Conservation (phyloP, 2,888 invertebrate species). For the Imbricaverruca yamaguchii region DNA sequence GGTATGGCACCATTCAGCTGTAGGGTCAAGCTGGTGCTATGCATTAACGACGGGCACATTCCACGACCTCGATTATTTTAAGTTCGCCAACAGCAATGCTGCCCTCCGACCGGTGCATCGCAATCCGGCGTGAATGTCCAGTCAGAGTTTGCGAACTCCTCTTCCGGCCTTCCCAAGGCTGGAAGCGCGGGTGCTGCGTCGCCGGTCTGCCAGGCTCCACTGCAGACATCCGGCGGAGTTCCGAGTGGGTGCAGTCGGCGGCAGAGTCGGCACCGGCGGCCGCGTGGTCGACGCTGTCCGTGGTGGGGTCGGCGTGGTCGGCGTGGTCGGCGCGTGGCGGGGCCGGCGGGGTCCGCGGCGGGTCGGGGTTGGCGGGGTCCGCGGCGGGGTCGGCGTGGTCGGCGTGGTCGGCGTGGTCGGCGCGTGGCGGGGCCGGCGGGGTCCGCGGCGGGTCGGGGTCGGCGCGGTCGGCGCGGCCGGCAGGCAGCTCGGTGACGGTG, state of each 20-base stretch:
- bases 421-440: conserved; percentile 30
- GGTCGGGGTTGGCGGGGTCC: conserved; percentile 37
- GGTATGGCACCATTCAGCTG: too few relatives aligned
- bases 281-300: conserved; percentile 36
- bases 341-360: neutral
- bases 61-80: too few relatives aligned
- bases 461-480: conserved; percentile 34
- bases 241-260: conserved; percentile 34
- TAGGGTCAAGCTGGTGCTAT: too few relatives aligned
- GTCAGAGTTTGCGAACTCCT: too few relatives aligned
- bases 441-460: neutral
- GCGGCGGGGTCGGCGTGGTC: conserved; percentile 38
- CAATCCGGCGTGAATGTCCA: too few relatives aligned
- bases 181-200: too few relatives aligned
- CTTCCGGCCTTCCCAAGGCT: too few relatives aligned
- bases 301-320: conserved; percentile 26
- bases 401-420: conserved; percentile 39
- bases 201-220: too few relatives aligned
- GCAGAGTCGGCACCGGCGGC: conserved; percentile 36
- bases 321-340: conserved; percentile 23
- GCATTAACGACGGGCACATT: too few relatives aligned
- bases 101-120: too few relatives aligned
- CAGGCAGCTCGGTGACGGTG: conserved; percentile 39
- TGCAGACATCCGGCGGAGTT: too few relatives aligned
- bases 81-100: too few relatives aligned